Base-by-base conservation (phyloP, 2,888 invertebrate genomes). In the Ophion slaviceki region DNA sequence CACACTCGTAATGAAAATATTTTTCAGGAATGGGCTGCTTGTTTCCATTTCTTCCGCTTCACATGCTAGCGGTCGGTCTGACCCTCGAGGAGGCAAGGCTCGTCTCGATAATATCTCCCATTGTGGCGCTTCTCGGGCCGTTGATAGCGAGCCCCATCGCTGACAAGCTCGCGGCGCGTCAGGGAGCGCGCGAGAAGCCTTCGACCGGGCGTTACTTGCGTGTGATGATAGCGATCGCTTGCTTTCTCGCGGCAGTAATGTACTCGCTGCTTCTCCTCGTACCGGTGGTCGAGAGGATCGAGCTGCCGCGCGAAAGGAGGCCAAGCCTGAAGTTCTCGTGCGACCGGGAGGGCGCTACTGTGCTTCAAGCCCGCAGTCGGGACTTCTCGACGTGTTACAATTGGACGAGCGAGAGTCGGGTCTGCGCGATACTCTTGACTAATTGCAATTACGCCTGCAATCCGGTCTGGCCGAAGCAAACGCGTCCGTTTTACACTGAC, bases 41-140 rank as follows among this genome's bases (percentile, higher is more conserved):
- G 87, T 96, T 97, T 91, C 97, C 98, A 8, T 97, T 97, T 94
- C 96, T 98, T 86, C 96, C 97, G 24, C 95, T 97, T 83, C 97
- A 97, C 94, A 97, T 97, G 96, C 94, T 95, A 87, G 94, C 95
- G 84, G 95, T 96, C 87, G 98, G 98, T 1, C 93, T 98, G 88
- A 96, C 96, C 77, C 94, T 96, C 86, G 95, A 96, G 77, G 97
- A 98, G 93, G 96, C 96, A 53, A 96, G 97, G 28, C 95, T 97
- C 81, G 96, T 98, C 90, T 97, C 97, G 80, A 96, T 97, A 66
- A 95, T 97, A 78, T 96, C 97, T 36, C 97, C 98, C 6, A 96
- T 97, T 89, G 95, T 97, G 24, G 97, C 98, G 3, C 95, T 97
- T 80, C 93, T 98, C 68, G 97, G 98, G 0, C 97, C 98, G 0